Percentiles rank a stretch among this genome's conserved stretches.
phyloP scores from a whole-genome alignment of 2,888 invertebrate genomes.

The Hypomecis punctinalis region DNA sequence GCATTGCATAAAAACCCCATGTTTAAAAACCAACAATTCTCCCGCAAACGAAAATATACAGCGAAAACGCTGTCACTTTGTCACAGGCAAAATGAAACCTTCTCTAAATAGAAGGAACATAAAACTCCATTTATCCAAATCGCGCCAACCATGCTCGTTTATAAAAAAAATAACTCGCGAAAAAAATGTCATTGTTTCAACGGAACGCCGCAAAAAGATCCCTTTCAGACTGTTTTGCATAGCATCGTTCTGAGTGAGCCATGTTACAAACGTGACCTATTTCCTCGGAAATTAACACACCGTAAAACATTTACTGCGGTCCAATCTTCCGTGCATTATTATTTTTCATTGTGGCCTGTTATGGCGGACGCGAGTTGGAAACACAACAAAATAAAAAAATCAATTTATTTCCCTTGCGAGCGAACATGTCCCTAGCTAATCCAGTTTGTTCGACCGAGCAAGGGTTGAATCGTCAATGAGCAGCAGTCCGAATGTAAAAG shows the following conservation, averaged over 20 bases:
- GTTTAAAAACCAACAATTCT: not conserved
- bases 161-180: constrained; percentile 29
- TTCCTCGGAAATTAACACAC: constrained; percentile 45
- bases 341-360: constrained; percentile 76
- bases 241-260: constrained; percentile 40
- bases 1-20: no score
- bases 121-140: constrained; percentile 25
- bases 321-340: constrained; percentile 69
- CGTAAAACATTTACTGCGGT: constrained; percentile 59
- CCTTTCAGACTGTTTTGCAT: constrained; percentile 33
- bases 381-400: constrained; percentile 75
- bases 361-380: constrained; percentile 72
- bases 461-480: constrained; percentile 84
- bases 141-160: constrained; percentile 24
- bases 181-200: constrained; percentile 34
- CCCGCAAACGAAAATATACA: constrained; percentile 1
- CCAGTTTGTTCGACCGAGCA: constrained; percentile 83
- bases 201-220: constrained; percentile 35
- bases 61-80: not conserved
- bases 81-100: constrained; percentile 12
- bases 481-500: constrained; percentile 78
- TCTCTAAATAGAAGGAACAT: constrained; percentile 22
- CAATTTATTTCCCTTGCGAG: constrained; percentile 82
- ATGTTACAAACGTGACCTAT: constrained; percentile 47
- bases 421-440: constrained; percentile 81